phyloP scores from a whole-genome alignment of 2,888 invertebrate species.

The Cinara cedri region DNA sequence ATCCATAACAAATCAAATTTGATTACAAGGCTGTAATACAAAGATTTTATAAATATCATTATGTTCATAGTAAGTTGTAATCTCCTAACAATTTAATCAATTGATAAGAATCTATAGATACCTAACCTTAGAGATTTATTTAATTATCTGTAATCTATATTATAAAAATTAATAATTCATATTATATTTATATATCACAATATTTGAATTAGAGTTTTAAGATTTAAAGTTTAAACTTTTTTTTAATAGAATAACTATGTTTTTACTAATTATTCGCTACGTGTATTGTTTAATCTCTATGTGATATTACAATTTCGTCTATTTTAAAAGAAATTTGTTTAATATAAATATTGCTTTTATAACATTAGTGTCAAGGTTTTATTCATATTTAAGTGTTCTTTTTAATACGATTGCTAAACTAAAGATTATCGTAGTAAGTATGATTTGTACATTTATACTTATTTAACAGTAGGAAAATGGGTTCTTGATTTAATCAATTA shows the following conservation, averaged over 20 bases:
- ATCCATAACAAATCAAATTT: not conserved
- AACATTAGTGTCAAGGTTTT: constrained; percentile 52
- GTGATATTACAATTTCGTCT: not conserved
- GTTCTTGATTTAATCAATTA: not conserved
- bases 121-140: too few relatives aligned
- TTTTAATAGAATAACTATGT: not conserved
- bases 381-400: not conserved
- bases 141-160: too few relatives aligned
- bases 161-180: too few relatives aligned
- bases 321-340: not conserved
- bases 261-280: not conserved
- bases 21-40: not conserved
- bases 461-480: not conserved
- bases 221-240: too few relatives aligned
- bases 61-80: too few relatives aligned
- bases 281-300: not conserved
- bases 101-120: too few relatives aligned
- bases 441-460: not conserved
- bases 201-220: too few relatives aligned
- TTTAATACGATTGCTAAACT: not conserved
- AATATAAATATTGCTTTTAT: constrained; percentile 18
- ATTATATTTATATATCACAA: too few relatives aligned
- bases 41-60: too few relatives aligned
- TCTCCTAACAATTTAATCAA: too few relatives aligned
- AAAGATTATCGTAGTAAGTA: constrained; percentile 37